Conservation (phyloP, 2,797 vertebrate genomes). For the Bradypus variegatus region DNA sequence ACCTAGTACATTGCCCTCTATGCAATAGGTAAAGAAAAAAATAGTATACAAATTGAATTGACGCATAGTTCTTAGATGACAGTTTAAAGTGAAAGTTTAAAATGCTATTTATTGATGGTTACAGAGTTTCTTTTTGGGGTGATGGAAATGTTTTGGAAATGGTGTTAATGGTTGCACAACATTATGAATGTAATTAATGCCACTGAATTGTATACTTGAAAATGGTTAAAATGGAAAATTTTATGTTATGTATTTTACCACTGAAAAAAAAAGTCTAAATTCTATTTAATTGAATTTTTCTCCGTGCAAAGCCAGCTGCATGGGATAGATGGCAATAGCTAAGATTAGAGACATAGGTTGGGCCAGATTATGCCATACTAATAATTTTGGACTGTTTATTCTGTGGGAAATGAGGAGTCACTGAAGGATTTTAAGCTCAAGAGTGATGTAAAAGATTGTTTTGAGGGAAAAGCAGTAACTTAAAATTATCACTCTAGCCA, state of each 20-base stretch:
- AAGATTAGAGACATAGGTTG: background rate
- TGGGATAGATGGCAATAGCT: background rate
- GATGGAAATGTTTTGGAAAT: too few species aligned
- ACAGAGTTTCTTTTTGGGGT: too few species aligned
- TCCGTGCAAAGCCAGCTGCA: background rate
- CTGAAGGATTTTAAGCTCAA: background rate
- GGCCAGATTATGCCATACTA: background rate
- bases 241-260: too few species aligned
- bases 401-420: background rate
- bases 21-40: background rate
- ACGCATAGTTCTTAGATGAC: background rate
- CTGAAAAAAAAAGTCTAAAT: too few species aligned
- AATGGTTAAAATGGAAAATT: too few species aligned
- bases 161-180: too few species aligned
- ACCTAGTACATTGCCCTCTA: background rate
- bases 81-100: background rate
- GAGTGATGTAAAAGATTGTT: background rate
- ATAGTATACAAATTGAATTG: background rate
- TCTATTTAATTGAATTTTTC: background rate
- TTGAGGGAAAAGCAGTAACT: background rate
- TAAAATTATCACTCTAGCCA: background rate
- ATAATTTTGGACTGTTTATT: background rate
- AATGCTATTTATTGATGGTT: background rate
- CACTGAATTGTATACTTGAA: too few species aligned
- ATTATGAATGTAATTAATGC: too few species aligned